A percentile compares a stretch with the other conserved stretches of the same genome.
phyloP scores from a whole-genome alignment of 2,888 invertebrate species.

The Ennomos erosarius region DNA sequence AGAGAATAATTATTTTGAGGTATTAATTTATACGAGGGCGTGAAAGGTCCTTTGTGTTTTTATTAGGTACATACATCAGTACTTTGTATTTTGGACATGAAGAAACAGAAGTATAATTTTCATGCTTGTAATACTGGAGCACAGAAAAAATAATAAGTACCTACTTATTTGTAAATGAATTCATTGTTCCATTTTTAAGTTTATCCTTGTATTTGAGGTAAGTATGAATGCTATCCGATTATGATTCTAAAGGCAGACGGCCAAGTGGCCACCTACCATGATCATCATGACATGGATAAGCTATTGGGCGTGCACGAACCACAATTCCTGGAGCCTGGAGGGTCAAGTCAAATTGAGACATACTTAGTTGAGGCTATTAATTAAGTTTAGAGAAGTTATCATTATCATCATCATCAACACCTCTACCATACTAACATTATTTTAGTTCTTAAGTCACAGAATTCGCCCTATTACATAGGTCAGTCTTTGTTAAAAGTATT shows the following conservation, averaged over 20 bases:
- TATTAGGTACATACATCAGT: too few species aligned
- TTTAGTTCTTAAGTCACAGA: too few species aligned
- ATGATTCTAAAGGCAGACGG: conserved; percentile 39
- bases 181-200: too few species aligned
- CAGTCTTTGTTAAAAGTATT: too few species aligned
- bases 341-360: conserved; percentile 13
- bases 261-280: conserved; percentile 51
- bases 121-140: neutral
- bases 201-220: conserved; percentile 51
- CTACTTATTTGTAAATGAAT: too few species aligned
- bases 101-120: conserved; percentile 3
- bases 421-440: too few species aligned
- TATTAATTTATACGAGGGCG: conserved; percentile 22
- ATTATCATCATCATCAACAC: neutral
- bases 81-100: neutral
- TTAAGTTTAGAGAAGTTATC: conserved; percentile 2
- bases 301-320: conserved; percentile 38
- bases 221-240: conserved; percentile 40
- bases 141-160: too few species aligned
- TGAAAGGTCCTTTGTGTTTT: conserved; percentile 15
- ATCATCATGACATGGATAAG: too few species aligned
- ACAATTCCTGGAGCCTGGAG: conserved; percentile 19
- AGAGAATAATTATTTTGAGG: conserved; percentile 21
- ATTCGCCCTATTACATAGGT: too few species aligned
- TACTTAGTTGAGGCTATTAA: too few species aligned